Evolutionary conservation across 2,888 invertebrate species (phyloP), one percentile per base, ranked within the genome.

Genomic region (Phengaris alcon): DNA sequence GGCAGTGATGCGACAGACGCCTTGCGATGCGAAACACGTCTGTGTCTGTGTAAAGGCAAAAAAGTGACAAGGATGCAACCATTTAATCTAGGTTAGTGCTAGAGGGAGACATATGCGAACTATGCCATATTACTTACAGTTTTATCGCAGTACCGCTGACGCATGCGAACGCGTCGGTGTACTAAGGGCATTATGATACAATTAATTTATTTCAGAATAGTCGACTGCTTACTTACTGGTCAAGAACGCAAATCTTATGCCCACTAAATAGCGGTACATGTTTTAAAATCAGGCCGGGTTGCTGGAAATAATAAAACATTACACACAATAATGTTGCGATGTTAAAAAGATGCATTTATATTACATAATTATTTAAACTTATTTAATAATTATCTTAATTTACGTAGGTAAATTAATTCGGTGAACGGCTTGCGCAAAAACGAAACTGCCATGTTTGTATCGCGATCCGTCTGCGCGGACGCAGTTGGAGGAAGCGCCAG

Each of bases 391-490:
- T 59, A 64, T 13, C 6, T 64, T 64, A 22, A 22, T 22, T 64
- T 64, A 64, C 35, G 13, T 69, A n/a, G n/a, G n/a, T n/a, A 48
- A 69, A 15, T 70, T 52, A 35, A 72, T 72, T 52, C 52, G 22
- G 54, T 6, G 13, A 72, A 13, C 35, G 72, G 72, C 22, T 54
- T 72, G 72, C 52, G 72, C 72, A 72, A 72, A 72, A 72, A 10
- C 35, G 3, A 52, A 54, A 72, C 52, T 72, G 52, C 52, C 70
- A 51, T 51, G 46, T 51, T 35, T 51, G 51, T 22, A 51, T 22
- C 48, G 48, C 70, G 70, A 46, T 15, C 15, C 70, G 15, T 0
- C 10, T 10, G 51, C 10, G 70, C 48, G 48, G 46, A 48, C 48
- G 69, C 68, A 22, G 13, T 68, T 44, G 68, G 13, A 35, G 68